Evolutionary conservation across 2,888 invertebrate species (phyloP).

Genomic region (Rugalucina vietnamica): DNA sequence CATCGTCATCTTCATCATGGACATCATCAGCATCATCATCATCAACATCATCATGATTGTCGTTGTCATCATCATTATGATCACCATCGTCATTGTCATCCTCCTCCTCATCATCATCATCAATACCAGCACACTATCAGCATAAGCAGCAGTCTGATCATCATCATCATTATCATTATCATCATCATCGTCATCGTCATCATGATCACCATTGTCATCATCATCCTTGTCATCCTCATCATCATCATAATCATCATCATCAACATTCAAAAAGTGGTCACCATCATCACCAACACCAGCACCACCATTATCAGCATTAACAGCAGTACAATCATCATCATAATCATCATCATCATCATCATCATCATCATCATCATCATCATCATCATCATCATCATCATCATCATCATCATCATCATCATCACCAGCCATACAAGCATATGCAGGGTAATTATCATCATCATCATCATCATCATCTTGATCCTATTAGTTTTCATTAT

Average conservation of each 20-base stretch:
- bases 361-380: constrained; percentile 1
- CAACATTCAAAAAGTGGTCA: constrained; percentile 36
- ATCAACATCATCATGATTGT: no score
- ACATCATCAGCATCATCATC: no score
- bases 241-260: constrained; percentile 3
- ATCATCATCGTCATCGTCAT: not conserved
- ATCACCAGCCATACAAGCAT: not conserved
- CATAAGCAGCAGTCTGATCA: not conserved
- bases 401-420: not conserved
- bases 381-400: constrained; percentile 5
- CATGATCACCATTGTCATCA: not conserved
- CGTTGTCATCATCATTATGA: no score
- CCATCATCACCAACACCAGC: constrained; percentile 39
- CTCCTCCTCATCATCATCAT: no score
- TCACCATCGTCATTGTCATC: no score
- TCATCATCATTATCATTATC: not conserved
- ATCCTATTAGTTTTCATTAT: not conserved
- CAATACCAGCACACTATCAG: not conserved
- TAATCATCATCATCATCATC: constrained; percentile 30
- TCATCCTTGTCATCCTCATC: constrained; percentile 13
- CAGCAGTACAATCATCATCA: constrained; percentile 88
- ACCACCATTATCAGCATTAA: constrained; percentile 20
- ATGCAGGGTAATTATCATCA: not conserved
- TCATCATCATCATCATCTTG: no score
- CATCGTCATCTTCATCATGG: not conserved